phyloP scores from a whole-genome alignment of 64 coral and sea anemone species.

The Pocillopora verrucosa region DNA sequence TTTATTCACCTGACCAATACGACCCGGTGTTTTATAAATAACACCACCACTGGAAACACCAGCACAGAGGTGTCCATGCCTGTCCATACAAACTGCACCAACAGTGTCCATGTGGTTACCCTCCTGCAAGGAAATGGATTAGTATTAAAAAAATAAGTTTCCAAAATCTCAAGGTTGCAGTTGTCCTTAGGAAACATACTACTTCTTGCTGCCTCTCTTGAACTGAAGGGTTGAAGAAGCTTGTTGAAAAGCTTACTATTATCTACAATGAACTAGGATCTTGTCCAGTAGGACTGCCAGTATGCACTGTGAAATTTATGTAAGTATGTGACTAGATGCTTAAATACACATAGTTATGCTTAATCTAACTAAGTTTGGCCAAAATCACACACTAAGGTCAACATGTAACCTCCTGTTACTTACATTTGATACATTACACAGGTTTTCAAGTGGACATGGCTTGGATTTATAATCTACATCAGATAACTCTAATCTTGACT shows the following conservation, averaged over 20 bases:
- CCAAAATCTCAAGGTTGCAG: too few relatives aligned
- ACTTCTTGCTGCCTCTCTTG: too few relatives aligned
- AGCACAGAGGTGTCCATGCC: slow-evolving; percentile 55
- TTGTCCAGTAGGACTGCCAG: too few relatives aligned
- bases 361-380: neutral
- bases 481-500: neutral
- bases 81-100: slow-evolving; percentile 86
- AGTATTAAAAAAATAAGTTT: too few relatives aligned
- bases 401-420: neutral
- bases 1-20: slow-evolving; percentile 85
- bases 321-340: too few relatives aligned
- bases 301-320: too few relatives aligned
- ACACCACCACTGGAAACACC: slow-evolving; percentile 95
- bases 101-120: slow-evolving; percentile 73
- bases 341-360: neutral
- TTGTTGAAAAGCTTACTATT: too few relatives aligned
- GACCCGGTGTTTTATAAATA: slow-evolving; percentile 72
- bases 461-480: neutral
- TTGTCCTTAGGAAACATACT: too few relatives aligned
- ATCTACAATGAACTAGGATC: too few relatives aligned
- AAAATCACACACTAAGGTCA: neutral
- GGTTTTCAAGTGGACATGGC: slow-evolving; percentile 10
- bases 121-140: too few relatives aligned
- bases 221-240: too few relatives aligned
- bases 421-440: slow-evolving; percentile 24